Conservation (phyloP, 1,140 invertebrate species). For the Papilio helenus region DNA sequence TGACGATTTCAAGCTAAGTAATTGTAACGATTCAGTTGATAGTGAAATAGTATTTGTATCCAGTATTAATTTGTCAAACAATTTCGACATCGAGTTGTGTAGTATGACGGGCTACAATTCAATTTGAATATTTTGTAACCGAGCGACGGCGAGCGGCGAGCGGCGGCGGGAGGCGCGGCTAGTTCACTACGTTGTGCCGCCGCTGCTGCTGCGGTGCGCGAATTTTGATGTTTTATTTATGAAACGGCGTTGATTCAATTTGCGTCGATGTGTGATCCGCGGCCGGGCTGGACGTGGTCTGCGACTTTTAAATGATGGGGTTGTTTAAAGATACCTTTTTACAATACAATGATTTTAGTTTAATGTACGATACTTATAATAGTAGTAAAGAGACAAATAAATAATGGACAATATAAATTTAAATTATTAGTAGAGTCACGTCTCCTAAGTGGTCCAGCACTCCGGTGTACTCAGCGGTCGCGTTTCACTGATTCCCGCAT, state of each 20-base stretch:
- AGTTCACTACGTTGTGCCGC: constrained; percentile 69
- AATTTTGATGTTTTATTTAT: constrained; percentile 69
- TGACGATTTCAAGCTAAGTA: background rate
- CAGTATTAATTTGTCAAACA: background rate
- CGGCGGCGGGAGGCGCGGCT: constrained; percentile 63
- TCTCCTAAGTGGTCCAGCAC: background rate
- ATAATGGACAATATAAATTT: constrained; percentile 11
- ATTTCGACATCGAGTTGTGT: constrained; percentile 48
- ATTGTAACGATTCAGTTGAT: background rate
- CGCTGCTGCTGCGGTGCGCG: constrained; percentile 40
- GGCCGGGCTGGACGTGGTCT: background rate
- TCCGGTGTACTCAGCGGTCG: background rate
- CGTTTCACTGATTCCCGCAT: constrained; percentile 20
- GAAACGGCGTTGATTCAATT: constrained; percentile 62
- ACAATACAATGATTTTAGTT: background rate
- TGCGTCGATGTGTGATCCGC: constrained; percentile 45
- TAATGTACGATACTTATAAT: background rate
- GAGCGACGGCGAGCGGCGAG: constrained; percentile 36
- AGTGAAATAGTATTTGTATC: background rate
- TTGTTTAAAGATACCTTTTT: background rate
- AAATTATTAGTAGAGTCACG: constrained; percentile 5
- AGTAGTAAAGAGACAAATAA: background rate
- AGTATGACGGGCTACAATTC: constrained; percentile 64
- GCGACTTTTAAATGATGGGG: background rate
- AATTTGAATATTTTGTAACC: constrained; percentile 75